Conservation (phyloP, 2,113 vertebrate species). For the Nannospalax galili region DNA sequence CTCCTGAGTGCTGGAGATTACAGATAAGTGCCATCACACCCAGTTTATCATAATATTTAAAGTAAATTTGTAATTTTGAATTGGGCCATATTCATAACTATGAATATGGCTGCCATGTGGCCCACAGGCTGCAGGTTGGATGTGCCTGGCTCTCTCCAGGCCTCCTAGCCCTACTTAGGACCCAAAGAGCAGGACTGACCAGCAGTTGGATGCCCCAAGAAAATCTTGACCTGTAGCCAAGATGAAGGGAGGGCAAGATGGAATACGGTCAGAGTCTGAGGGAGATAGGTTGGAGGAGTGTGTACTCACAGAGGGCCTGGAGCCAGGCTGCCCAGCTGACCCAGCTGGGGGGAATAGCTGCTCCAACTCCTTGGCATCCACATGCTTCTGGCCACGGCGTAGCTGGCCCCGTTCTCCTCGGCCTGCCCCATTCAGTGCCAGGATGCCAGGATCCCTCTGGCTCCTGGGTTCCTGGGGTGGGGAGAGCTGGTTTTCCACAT, state of each 20-base stretch:
- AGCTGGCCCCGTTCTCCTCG: slow-evolving; percentile 84
- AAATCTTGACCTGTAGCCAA: background rate
- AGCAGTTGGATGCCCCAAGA: background rate
- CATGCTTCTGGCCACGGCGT: slow-evolving; percentile 81
- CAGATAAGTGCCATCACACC: no score
- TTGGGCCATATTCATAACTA: background rate
- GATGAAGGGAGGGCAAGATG: background rate
- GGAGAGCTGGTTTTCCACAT: slow-evolving; percentile 90
- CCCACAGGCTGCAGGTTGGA: no score
- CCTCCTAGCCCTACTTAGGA: background rate
- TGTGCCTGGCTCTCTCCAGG: background rate
- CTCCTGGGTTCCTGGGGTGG: slow-evolving; percentile 90
- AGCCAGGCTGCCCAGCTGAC: slow-evolving; percentile 76
- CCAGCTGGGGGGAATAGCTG: slow-evolving; percentile 88
- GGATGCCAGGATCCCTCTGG: slow-evolving; percentile 82
- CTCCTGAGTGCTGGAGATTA: background rate
- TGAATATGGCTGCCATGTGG: background rate
- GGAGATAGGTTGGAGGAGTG: fast-evolving
- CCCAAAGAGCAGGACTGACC: background rate
- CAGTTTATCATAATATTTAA: background rate
- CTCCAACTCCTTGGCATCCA: slow-evolving; percentile 93
- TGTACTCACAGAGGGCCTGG: slow-evolving; percentile 86
- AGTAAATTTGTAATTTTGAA: background rate
- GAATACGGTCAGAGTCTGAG: background rate
- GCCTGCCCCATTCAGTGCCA: slow-evolving; percentile 85